phyloP scores from a whole-genome alignment of 1,140 invertebrate genomes.

The Neuroterus valhalla region DNA sequence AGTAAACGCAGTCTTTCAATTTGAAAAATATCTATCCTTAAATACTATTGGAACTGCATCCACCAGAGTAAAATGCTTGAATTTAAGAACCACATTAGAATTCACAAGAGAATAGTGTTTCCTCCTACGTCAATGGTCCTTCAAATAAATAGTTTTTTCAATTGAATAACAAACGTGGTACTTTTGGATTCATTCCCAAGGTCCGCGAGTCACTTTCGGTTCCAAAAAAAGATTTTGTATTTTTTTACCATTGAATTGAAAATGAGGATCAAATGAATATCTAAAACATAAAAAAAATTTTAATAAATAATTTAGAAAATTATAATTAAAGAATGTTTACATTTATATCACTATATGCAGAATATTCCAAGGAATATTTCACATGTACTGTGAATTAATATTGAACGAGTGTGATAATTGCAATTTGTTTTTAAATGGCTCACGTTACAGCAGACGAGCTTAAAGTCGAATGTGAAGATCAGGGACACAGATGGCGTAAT shows the following conservation, averaged over 20 bases:
- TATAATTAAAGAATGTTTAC: neutral
- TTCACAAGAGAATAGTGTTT: neutral
- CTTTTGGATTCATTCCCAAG: slow-evolving; percentile 26
- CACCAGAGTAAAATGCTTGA: no score
- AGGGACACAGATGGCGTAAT: slow-evolving; percentile 27
- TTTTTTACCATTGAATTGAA: no score
- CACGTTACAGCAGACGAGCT: slow-evolving; percentile 19
- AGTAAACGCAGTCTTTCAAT: no score
- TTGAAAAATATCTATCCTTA: no score
- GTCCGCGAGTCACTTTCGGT: neutral
- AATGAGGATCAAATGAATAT: no score
- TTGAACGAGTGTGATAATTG: slow-evolving; percentile 12
- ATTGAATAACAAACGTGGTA: slow-evolving; percentile 24
- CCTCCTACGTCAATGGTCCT: neutral
- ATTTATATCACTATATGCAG: neutral
- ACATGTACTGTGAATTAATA: neutral
- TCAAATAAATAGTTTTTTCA: slow-evolving; percentile 20
- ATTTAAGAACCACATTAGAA: neutral
- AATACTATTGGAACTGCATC: no score
- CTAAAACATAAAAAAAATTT: no score
- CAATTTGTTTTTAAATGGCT: slow-evolving; percentile 19
- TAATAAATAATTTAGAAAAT: no score
- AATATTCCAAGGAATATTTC: neutral
- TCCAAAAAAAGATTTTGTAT: no score
- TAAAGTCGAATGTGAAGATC: slow-evolving; percentile 27